Evolutionary conservation across 1,140 invertebrate genomes (phyloP), one percentile per base, ranked within the genome.

Genomic region (Aricia agestis): DNA sequence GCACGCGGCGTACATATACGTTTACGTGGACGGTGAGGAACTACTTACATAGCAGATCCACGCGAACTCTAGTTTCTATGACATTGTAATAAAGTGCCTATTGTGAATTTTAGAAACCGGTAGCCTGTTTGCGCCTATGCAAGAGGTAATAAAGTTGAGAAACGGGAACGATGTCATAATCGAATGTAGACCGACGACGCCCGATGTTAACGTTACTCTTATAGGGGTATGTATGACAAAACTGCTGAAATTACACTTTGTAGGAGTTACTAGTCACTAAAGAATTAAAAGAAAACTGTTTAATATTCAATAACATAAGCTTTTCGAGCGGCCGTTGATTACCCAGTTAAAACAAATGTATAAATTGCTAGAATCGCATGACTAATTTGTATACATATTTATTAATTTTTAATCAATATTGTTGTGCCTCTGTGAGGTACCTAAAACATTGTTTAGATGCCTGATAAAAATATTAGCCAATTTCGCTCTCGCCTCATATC

Each of bases 161-260:
- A 86, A 89, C 68, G 92, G 92, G 72, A 82, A 80, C 42, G 86
- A 90, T 65, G 84, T 92, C 13, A 78, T 93, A 15, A 93, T 95
- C 76, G 94, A 94, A 74, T 96, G 95, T 90, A 93, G 93, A 77
- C 95, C 95, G 66, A 94, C 95, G 41, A 94, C 93, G 58, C 95
- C 95, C 11, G 91, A 94, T 76, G 90, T 94, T 36, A 86, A 92
- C 57, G 93, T 96, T 5, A 75, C 87, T 61, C 87, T 95, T 52
- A 74, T 78, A 15, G 84, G 76, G 87, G 89, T 91, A 90, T 78
- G 90, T 78, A 89, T 90, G 19, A n/a, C 10, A 66, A 61, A 68
- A 66, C n/a, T 65, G 15, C n/a, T 42, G 66, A 52, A 67, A 18
- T 67, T 17, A 42, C 19, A 19, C 11, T 17, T 18, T 17, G 18